A percentile compares a stretch with the other conserved stretches of the same genome.
phyloP scores from a whole-genome alignment of 2,888 invertebrate genomes.

The Drosophila yooni region DNA sequence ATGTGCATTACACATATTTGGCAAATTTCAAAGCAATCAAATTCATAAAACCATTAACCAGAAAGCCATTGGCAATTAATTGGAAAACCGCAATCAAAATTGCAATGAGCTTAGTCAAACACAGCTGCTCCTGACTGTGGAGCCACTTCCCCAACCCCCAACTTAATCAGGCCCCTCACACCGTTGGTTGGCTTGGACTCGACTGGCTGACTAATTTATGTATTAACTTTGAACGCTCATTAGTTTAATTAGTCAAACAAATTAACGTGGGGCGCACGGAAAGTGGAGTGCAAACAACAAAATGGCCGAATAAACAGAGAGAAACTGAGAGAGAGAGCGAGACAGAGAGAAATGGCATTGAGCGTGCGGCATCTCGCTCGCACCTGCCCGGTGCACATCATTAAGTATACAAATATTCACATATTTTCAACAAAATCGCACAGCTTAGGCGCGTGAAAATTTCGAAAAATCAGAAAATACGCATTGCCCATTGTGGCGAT shows the following conservation, averaged over 20 bases:
- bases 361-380: slow-evolving; percentile 44
- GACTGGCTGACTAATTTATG: slow-evolving; percentile 73
- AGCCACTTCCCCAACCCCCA: neutral
- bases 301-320: slow-evolving; percentile 75
- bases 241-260: slow-evolving; percentile 84
- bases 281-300: slow-evolving; percentile 79
- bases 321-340: slow-evolving; percentile 14
- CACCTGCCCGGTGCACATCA: slow-evolving; percentile 50
- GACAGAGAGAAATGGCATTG: neutral
- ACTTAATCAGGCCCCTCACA: neutral
- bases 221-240: slow-evolving; percentile 85
- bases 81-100: slow-evolving; percentile 61
- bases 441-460: slow-evolving; percentile 33
- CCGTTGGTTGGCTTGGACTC: slow-evolving; percentile 7
- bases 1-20: slow-evolving; percentile 1
- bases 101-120: slow-evolving; percentile 47
- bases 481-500: slow-evolving; percentile 39
- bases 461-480: slow-evolving; percentile 11
- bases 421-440: slow-evolving; percentile 43
- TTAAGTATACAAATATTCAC: slow-evolving; percentile 71
- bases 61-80: slow-evolving; percentile 40
- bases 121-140: slow-evolving; percentile 17
- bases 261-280: slow-evolving; percentile 81
- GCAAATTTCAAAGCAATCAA: neutral
- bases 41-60: slow-evolving; percentile 28